Evolutionary conservation across 2,113 vertebrate genomes (phyloP).

Genomic region (Aspidoscelis tigris): DNA sequence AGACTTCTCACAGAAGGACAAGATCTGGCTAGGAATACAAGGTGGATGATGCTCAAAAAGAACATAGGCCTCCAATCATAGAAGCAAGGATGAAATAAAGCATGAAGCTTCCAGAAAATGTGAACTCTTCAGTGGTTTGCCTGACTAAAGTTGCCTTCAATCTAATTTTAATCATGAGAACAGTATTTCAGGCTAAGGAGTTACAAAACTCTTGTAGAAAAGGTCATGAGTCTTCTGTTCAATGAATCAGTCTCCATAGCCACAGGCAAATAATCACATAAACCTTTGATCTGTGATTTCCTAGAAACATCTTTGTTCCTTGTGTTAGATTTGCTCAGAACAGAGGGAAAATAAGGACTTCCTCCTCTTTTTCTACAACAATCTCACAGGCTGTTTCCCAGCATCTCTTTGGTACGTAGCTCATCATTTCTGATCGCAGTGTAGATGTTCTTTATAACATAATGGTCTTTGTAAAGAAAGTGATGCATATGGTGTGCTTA

Average conservation of each 20-base stretch:
- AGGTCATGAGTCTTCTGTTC: neutral
- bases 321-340: neutral
- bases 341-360: neutral
- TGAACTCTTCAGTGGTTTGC: neutral
- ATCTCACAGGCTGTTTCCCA: neutral
- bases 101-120: neutral
- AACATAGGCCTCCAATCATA: neutral
- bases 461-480: too few relatives aligned
- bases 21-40: neutral
- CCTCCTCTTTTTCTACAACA: too few relatives aligned
- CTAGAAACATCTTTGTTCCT: neutral
- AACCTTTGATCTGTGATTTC: neutral
- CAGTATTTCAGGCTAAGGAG: neutral
- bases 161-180: neutral
- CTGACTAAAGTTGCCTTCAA: neutral
- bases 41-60: neutral
- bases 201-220: neutral
- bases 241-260: neutral
- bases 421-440: too few relatives aligned
- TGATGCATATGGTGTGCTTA: too few relatives aligned
- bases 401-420: too few relatives aligned
- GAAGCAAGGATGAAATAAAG: neutral
- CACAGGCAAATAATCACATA: neutral
- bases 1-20: neutral
- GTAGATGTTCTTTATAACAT: too few relatives aligned